phyloP scores from a whole-genome alignment of 1,140 invertebrate genomes.

The Drosophila nannoptera region DNA sequence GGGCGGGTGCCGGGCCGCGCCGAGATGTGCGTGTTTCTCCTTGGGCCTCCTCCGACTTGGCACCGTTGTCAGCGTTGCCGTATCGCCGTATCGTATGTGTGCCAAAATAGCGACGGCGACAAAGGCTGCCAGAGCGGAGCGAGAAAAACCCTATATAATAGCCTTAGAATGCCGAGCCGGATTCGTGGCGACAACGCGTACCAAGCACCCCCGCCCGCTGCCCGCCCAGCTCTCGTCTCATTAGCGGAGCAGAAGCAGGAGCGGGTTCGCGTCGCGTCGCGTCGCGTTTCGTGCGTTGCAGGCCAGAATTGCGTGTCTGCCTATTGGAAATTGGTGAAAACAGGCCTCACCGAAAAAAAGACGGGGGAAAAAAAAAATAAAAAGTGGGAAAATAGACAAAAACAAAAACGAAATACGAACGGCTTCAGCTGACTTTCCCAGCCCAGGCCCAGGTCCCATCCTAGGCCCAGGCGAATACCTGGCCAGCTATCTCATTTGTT shows the following conservation, averaged over 20 bases:
- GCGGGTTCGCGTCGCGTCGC: slow-evolving; percentile 11
- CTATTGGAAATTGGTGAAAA: slow-evolving; percentile 42
- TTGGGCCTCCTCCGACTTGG: slow-evolving; percentile 40
- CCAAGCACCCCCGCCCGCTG: slow-evolving; percentile 45
- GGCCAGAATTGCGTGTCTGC: slow-evolving; percentile 57
- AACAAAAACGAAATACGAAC: background rate
- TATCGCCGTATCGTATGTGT: slow-evolving; percentile 45
- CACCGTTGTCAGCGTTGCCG: slow-evolving; percentile 16
- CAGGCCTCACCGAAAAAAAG: slow-evolving; percentile 8
- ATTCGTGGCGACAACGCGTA: slow-evolving; percentile 58
- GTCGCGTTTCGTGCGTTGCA: slow-evolving; percentile 21
- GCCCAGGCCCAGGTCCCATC: slow-evolving; percentile 2
- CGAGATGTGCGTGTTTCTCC: slow-evolving; percentile 58
- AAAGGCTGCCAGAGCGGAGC: background rate
- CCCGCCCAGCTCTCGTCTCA: slow-evolving; percentile 30
- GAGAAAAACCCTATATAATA: slow-evolving; percentile 57
- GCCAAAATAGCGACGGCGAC: slow-evolving; percentile 43
- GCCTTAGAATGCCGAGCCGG: slow-evolving; percentile 30
- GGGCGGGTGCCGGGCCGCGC: slow-evolving; percentile 35
- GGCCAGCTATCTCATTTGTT: slow-evolving; percentile 33
- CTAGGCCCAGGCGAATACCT: background rate
- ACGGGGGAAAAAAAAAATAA: too few relatives aligned
- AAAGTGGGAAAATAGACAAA: too few relatives aligned
- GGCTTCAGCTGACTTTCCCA: slow-evolving; percentile 26
- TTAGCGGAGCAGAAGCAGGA: slow-evolving; percentile 39